Evolutionary conservation across 2,113 vertebrate genomes (phyloP).

Genomic region (Pyxicephalus adspersus): DNA sequence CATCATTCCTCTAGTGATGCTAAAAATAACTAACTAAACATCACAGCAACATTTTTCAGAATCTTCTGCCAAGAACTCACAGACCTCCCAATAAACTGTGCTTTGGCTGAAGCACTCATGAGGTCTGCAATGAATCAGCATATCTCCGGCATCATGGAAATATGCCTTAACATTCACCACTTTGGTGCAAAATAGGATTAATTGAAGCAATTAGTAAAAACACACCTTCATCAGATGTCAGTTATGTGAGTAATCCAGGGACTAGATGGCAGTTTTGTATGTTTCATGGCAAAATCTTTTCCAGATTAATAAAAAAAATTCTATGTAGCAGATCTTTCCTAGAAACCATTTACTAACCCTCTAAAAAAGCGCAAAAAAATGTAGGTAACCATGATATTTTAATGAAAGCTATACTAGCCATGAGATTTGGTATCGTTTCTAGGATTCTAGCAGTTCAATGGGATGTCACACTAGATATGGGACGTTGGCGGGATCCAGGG

Average conservation of each 20-base stretch:
- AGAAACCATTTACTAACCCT: too few relatives aligned
- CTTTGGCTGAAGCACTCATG: conserved; percentile 29
- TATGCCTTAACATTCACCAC: conserved; percentile 17
- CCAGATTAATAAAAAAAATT: too few relatives aligned
- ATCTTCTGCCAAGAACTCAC: conserved; percentile 41
- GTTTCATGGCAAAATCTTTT: too few relatives aligned
- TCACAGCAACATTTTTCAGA: conserved; percentile 40
- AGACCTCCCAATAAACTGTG: conserved; percentile 51
- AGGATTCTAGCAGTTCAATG: too few relatives aligned
- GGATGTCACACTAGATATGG: too few relatives aligned
- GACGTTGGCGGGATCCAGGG: too few relatives aligned
- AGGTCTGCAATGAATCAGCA: conserved; percentile 53
- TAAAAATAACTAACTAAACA: conserved; percentile 55
- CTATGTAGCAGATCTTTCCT: too few relatives aligned
- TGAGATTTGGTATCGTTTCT: too few relatives aligned
- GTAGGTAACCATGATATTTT: too few relatives aligned
- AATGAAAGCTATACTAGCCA: too few relatives aligned
- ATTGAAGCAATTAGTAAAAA: neutral
- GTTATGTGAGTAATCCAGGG: neutral
- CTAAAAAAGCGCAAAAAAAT: too few relatives aligned
- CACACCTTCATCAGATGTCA: conserved; percentile 1
- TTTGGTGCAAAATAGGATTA: conserved; percentile 4
- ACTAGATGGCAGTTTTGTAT: too few relatives aligned
- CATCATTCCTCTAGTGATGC: conserved; percentile 13
- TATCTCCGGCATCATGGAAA: conserved; percentile 40